Base-by-base conservation (phyloP, 2,113 vertebrate species). In the Prochilodus magdalenae region DNA sequence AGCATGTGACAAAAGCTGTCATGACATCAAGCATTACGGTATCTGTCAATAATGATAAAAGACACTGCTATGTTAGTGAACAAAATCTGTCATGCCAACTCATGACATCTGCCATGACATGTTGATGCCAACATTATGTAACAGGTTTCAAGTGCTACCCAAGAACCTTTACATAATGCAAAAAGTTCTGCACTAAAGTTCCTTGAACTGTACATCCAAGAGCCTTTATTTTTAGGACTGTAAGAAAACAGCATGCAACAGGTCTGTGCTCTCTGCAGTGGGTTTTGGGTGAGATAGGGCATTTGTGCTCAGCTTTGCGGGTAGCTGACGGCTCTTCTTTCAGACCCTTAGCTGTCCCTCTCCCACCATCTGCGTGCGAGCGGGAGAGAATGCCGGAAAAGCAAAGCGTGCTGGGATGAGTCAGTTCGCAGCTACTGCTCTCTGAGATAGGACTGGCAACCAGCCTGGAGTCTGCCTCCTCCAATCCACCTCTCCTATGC, bases 391-490 rank as follows among this genome's bases (percentile, higher is more conserved):
- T 69, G 29, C 6, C 29, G 53, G 77, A 57, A 59, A 59, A 71
- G 33, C 7, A 40, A 33, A 79, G 51, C n/a, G 5, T 47, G 73
- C 73, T 44, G 49, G 14, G 71, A 83, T 87, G 83, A 87, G 77
- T 87, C 86, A 87, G 71, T 85, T 87, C 74, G 77, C 86, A 83
- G 70, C 27, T 55, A 78, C 59, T 66, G 51, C 47, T 62, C 47
- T 69, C 67, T 65, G 69, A 66, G 73, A 81, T 73, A 81, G 24
- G 59, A 33, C 69, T 81, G 73, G 80, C 75, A 85, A 73, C 22
- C 44, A 51, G 72, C 30, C 47, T 65, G 16, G 29, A 74, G 83
- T 75, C 66, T 80, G 57, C 77, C 77, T 80, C 73, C 83, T 77
- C 80, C 44, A 53, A 6, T 51, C 66, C 72, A 65, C 24, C 49